A percentile compares a stretch with the other conserved stretches of the same genome.
These are phyloP conservation scores for Podarcis siculus DNA, from an alignment of 2,797 vertebrate species.

Conservation along the genomic window DNA sequence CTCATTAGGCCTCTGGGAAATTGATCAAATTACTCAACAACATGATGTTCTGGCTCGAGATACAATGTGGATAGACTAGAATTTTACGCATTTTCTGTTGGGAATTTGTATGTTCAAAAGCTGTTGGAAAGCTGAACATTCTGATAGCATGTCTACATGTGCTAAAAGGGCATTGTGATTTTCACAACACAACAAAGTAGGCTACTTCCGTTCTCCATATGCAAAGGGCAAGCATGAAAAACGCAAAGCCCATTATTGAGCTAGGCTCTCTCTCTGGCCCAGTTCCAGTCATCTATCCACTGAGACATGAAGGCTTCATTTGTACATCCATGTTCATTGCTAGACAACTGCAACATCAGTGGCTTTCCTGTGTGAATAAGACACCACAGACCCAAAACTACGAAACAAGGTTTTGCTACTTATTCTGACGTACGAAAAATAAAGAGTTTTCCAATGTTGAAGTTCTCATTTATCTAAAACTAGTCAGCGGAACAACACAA, in stretches of 20 bases:
- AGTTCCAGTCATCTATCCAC: neutral
- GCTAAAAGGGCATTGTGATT: too few relatives aligned
- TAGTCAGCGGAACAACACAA: too few relatives aligned
- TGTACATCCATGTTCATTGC: neutral
- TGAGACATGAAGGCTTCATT: neutral
- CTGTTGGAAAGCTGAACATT: neutral
- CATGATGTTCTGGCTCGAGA: neutral
- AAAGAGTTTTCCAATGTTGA: too few relatives aligned
- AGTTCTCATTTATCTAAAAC: too few relatives aligned
- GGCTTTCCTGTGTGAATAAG: too few relatives aligned
- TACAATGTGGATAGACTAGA: neutral
- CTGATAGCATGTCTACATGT: neutral
- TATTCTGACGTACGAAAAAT: too few relatives aligned
- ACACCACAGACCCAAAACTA: too few relatives aligned
- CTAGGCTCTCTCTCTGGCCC: neutral
- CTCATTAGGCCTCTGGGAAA: neutral
- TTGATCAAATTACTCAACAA: neutral
- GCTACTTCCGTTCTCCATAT: neutral
- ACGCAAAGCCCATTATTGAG: neutral
- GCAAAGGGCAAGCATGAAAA: neutral
- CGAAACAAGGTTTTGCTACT: too few relatives aligned
- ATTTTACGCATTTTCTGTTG: neutral
- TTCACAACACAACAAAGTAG: neutral
- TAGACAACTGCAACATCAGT: neutral
- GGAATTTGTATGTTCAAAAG: neutral